Conservation (phyloP, 2,888 invertebrate species). For the Microctonus brassicae region DNA sequence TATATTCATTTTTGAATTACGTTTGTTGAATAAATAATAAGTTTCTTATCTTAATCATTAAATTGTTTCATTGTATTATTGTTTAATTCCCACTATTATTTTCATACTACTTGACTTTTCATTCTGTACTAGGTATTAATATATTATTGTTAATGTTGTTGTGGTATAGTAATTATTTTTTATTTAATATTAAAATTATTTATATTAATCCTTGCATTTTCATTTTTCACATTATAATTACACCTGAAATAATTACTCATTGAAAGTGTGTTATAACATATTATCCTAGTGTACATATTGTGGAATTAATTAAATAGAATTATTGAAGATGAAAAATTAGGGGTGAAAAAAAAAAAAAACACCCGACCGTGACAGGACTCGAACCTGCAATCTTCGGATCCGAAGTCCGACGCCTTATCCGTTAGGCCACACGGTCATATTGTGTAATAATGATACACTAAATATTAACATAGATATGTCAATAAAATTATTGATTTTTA, state of each 20-base stretch:
- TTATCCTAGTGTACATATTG: too few relatives aligned
- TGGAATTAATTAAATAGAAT: too few relatives aligned
- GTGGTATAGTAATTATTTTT: too few relatives aligned
- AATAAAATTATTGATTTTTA: not conserved
- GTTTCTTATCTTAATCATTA: not conserved
- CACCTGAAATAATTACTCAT: too few relatives aligned
- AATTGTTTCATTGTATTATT: not conserved
- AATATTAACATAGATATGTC: constrained; percentile 14
- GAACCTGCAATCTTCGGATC: constrained; percentile 73
- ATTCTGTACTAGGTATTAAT: not conserved
- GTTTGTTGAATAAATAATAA: not conserved
- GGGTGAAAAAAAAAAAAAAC: constrained; percentile 49
- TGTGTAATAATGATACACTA: constrained; percentile 47
- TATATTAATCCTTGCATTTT: too few relatives aligned
- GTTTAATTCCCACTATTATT: not conserved
- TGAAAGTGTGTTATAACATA: too few relatives aligned
- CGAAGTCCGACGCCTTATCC: constrained; percentile 78
- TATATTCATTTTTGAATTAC: not conserved
- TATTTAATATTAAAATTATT: too few relatives aligned
- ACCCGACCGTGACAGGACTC: constrained; percentile 69
- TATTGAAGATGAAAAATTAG: not conserved
- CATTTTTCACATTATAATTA: too few relatives aligned
- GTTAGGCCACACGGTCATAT: constrained; percentile 77
- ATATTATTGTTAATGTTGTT: too few relatives aligned
- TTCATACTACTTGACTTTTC: not conserved